Evolutionary conservation across 2,797 vertebrate species (phyloP).

Genomic region (Alectoris magna): DNA sequence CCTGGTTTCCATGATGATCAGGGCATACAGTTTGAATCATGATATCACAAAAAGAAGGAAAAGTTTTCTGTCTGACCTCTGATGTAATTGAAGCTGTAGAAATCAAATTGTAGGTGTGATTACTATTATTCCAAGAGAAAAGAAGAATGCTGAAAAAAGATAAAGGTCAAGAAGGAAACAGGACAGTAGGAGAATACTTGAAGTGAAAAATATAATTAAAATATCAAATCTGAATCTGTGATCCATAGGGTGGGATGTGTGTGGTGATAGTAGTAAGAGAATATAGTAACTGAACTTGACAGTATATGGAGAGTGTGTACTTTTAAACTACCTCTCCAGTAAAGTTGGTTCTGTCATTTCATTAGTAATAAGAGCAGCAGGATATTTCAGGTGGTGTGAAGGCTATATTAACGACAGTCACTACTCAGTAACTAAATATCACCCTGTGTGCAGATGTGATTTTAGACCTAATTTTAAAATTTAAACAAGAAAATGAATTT

Average conservation of each 20-base stretch:
- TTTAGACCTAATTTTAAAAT: constrained; percentile 19
- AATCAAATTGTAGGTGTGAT: not conserved
- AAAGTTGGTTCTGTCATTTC: not conserved
- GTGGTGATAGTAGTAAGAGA: not conserved
- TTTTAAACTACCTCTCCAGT: constrained; percentile 1
- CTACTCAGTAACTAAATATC: constrained; percentile 1
- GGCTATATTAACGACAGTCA: constrained; percentile 12
- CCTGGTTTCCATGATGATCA: not conserved
- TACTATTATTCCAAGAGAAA: not conserved
- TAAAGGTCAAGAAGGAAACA: not conserved
- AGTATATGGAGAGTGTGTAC: not conserved
- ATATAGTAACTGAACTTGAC: not conserved
- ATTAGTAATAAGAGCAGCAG: constrained; percentile 15
- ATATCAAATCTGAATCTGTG: not conserved
- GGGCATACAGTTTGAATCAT: not conserved
- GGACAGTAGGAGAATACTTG: not conserved
- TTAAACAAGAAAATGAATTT: constrained; percentile 14
- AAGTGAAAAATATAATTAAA: not conserved
- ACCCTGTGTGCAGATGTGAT: not conserved
- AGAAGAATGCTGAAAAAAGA: not conserved
- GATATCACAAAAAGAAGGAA: not conserved
- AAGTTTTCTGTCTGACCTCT: not conserved
- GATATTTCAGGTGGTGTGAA: constrained; percentile 26
- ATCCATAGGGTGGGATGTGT: not conserved
- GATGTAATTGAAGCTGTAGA: not conserved